Conservation (phyloP, 2,797 vertebrate species). For the Coregonus ussuriensis region DNA sequence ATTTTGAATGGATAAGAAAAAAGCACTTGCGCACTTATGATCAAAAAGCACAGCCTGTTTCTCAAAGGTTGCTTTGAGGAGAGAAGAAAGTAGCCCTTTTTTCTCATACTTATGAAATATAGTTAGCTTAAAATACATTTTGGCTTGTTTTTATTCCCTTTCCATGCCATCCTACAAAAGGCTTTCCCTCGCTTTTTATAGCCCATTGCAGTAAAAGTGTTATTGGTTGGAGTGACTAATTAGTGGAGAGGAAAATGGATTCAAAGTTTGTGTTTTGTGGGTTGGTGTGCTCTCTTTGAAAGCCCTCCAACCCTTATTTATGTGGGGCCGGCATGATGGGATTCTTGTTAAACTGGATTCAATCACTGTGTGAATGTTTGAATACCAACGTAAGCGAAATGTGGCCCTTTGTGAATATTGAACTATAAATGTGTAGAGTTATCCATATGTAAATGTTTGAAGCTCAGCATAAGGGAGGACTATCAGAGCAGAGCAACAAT, state of each 20-base stretch:
- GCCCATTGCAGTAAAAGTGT: slow-evolving; percentile 20
- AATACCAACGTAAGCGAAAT: not conserved
- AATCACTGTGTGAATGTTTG: slow-evolving; percentile 9
- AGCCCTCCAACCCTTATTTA: slow-evolving; percentile 35
- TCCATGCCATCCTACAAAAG: slow-evolving; percentile 31
- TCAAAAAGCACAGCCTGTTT: not conserved
- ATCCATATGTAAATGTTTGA: not conserved
- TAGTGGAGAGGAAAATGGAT: slow-evolving; percentile 26
- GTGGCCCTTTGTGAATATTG: not conserved
- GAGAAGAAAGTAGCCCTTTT: not conserved
- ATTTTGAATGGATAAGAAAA: slow-evolving; percentile 3
- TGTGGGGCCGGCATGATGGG: slow-evolving; percentile 5
- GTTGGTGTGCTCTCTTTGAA: slow-evolving; percentile 29
- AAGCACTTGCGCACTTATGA: slow-evolving; percentile 10
- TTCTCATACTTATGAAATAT: not conserved
- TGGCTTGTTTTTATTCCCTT: not conserved
- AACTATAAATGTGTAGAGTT: not conserved
- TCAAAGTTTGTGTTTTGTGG: slow-evolving; percentile 30
- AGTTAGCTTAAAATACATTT: slow-evolving; percentile 2
- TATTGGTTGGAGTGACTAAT: slow-evolving; percentile 38
- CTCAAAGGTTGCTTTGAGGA: slow-evolving; percentile 7
- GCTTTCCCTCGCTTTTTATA: slow-evolving; percentile 1
- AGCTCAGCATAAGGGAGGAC: not conserved
- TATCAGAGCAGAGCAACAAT: not conserved
- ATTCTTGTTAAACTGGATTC: not conserved